Base-by-base conservation (phyloP, 2,797 vertebrate species). In the Petrocephalus sullivani region DNA sequence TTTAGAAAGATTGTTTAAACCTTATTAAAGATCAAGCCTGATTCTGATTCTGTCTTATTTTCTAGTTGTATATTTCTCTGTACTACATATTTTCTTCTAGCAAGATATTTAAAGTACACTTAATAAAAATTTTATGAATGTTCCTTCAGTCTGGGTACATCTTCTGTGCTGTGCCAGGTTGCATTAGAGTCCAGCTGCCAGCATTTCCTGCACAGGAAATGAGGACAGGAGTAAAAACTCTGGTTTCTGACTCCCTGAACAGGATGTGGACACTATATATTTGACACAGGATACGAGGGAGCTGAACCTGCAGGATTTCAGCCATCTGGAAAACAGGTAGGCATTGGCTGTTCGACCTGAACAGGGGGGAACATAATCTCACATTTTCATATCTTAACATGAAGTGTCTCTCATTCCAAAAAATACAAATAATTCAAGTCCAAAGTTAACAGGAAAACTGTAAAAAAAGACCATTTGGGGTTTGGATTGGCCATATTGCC, bases 191-290 rank as follows among this genome's bases (percentile, higher is more conserved):
- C 64, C 28, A 67, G 23, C 28, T 67, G 64, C 28, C 64, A 67
- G 64, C 10, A 1, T 37, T 67, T 67, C 64, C 23, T 67, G 28
- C 28, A 37, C 61, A 33, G 61, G 23, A 67, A 67, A 67, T 67
- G 61, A 67, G 10, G 23, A 33, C 61, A 14, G 61, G 64, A 37
- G 12, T 37, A 37, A 71, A 71, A 71, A 33, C 64, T 23, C 21
- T 81, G 4, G 49, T 87, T 37, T 88, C 61, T 86, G 23, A 85
- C 57, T 82, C 8, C 7, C 64, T 16, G 88, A 89, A 88, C 90
- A 99, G 98, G 98, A 99, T 89, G 98, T 99, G 21, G 98, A 99
- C 93, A 99, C 98, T 0, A 99, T 99, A 93, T 99, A 99, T 93
- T 94, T 99, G 93, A 98, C 97, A 0, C 98, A 99, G 95, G 98